phyloP scores from a whole-genome alignment of 2,797 vertebrate species.

The Melanogrammus aeglefinus region DNA sequence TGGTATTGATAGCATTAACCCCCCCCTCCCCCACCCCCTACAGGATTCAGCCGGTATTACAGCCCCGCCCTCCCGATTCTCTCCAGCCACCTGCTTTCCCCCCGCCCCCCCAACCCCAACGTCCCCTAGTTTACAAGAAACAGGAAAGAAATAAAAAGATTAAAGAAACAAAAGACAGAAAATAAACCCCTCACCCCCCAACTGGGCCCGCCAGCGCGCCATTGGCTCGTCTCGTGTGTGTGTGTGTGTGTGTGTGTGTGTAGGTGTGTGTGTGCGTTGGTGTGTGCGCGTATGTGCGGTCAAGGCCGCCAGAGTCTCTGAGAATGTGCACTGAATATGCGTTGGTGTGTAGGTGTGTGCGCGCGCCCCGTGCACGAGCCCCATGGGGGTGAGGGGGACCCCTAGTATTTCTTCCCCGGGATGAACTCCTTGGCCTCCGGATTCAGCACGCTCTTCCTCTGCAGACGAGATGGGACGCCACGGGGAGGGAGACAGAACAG shows the following conservation, averaged over 20 bases:
- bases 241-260: conserved; percentile 53
- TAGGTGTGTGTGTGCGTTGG: conserved; percentile 48
- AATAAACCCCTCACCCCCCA: conserved; percentile 68
- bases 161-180: conserved; percentile 56
- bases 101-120: conserved; percentile 55
- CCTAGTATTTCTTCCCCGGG: conserved; percentile 97
- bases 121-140: conserved; percentile 72
- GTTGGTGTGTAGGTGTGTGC: conserved; percentile 34
- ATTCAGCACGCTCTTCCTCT: conserved; percentile 98
- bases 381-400: conserved; percentile 73
- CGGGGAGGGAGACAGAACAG: background rate
- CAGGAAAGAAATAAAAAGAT: conserved; percentile 69
- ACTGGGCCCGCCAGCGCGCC: conserved; percentile 68
- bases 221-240: conserved; percentile 62
- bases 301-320: conserved; percentile 69
- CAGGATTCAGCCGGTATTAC: conserved; percentile 64
- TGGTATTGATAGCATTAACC: conserved; percentile 51
- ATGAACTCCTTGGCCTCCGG: conserved; percentile 97
- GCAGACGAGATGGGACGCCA: conserved; percentile 28
- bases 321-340: conserved; percentile 55
- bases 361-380: conserved; percentile 55
- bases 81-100: conserved; percentile 13
- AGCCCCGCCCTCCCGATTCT: conserved; percentile 47
- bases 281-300: conserved; percentile 46
- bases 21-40: conserved; percentile 48